Conservation (phyloP, 2,113 vertebrate genomes). For the Gulo gulo region DNA sequence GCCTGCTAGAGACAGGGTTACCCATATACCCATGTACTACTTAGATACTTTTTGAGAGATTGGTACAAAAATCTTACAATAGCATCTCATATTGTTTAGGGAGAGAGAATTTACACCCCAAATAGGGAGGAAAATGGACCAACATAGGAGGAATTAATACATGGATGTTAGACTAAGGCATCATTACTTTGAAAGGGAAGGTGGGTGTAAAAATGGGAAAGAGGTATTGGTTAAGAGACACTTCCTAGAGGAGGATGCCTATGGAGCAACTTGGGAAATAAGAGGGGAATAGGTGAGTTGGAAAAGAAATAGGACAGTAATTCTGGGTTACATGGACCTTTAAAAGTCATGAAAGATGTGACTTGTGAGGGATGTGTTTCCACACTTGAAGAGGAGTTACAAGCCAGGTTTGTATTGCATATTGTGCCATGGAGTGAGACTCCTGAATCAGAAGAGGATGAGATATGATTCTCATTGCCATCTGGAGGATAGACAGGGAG, state of each 20-base stretch:
- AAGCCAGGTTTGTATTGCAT: neutral
- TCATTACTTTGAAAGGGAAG: neutral
- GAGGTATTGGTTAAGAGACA: constrained; percentile 43
- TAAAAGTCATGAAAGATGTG: neutral
- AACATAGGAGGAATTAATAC: neutral
- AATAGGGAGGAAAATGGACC: neutral
- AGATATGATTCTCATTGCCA: constrained; percentile 49
- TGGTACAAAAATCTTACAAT: neutral
- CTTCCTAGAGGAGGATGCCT: constrained; percentile 46
- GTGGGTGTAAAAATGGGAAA: constrained; percentile 28
- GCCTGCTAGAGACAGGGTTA: neutral
- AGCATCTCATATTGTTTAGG: neutral
- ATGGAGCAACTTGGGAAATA: constrained; percentile 45
- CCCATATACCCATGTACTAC: neutral
- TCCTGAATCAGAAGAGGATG: constrained; percentile 1
- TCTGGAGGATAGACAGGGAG: constrained; percentile 27
- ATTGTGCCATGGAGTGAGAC: constrained; percentile 47
- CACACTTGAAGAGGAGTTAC: constrained; percentile 40
- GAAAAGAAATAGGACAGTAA: constrained; percentile 46
- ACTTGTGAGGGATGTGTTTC: neutral
- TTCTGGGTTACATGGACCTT: neutral
- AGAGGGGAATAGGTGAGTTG: constrained; percentile 39
- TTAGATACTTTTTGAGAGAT: neutral
- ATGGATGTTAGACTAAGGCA: neutral
- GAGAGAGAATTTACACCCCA: neutral